Evolutionary conservation across 2,888 invertebrate genomes (phyloP), one percentile per base, ranked within the genome.

Genomic region (Drosophila hamatofila): DNA sequence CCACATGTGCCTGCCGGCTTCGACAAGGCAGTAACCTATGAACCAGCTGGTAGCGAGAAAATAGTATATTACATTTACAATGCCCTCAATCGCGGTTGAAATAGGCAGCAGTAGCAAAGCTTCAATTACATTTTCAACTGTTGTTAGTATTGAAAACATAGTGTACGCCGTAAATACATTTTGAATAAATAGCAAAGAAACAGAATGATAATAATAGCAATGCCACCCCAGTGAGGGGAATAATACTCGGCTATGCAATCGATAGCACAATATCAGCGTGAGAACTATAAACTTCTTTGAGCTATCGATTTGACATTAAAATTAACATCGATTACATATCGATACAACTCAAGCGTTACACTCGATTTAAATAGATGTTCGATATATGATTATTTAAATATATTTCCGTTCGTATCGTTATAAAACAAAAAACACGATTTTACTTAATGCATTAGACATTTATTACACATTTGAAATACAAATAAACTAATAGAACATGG

Each of bases 21-120:
- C 21, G 27, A 88, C 68, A 8, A 83, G 42, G 16, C 75, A 78
- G 27, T 64, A 83, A 0, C 89, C 83, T 5, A 86, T 33, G 0
- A 73, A 61, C 37, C 65, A 78, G 56, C 89, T 81, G 1, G 6
- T 35, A 21, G 56, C 75, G 7, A 83, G 25, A 27, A 86, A 86
- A 55, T 81, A 78, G 41, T 70, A 71, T 18, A 78, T 35, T 3
- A 23, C 48, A 5, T 62, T 30, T 8, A 48, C 7, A n/a, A 88
- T 44, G 1, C 72, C 30, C 14, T 80, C 60, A 30, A 78, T 73
- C 6, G 33, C 23, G 14, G 18, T 3, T 4, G 61, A 37, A 42
- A 83, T 33, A 8, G 82, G 82, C n/a, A 48, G 59, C 14, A 82
- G 58, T 18, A 88, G 60, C 23, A 55, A 27, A 5, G 9, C 18